Evolutionary conservation across 2,888 invertebrate genomes (phyloP).

Genomic region (Cremastinae sp.): DNA sequence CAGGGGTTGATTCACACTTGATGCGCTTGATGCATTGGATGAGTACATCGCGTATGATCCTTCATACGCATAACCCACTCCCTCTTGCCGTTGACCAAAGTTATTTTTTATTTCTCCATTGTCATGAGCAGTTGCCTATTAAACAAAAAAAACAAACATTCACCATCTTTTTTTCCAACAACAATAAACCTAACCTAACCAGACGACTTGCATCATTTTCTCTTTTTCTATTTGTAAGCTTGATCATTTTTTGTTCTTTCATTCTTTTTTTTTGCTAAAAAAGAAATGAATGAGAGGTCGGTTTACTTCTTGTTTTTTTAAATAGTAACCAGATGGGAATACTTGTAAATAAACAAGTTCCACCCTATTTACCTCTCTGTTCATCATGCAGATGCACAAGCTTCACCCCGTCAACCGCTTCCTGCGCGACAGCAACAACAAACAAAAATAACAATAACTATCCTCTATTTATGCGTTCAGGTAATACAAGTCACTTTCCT

Average conservation of each 20-base stretch:
- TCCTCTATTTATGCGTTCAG: too few species aligned
- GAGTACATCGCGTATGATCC: slow-evolving; percentile 72
- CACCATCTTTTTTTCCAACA: too few species aligned
- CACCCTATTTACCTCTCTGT: slow-evolving; percentile 68
- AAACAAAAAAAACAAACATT: slow-evolving; percentile 33
- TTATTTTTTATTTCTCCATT: slow-evolving; percentile 69
- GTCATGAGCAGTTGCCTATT: slow-evolving; percentile 68
- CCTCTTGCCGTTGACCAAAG: slow-evolving; percentile 61
- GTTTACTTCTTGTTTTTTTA: too few species aligned
- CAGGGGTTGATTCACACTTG: slow-evolving; percentile 74
- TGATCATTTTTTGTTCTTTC: too few species aligned
- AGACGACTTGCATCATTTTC: too few species aligned
- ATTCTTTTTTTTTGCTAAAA: too few species aligned
- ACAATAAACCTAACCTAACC: slow-evolving; percentile 59
- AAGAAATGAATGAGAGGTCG: too few species aligned
- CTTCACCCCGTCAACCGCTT: slow-evolving; percentile 11
- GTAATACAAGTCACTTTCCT: too few species aligned
- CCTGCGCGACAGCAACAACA: too few species aligned
- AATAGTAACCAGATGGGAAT: slow-evolving; percentile 7
- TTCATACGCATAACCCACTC: slow-evolving; percentile 71
- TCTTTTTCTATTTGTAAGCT: too few species aligned
- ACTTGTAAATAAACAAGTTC: slow-evolving; percentile 5
- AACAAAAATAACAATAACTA: too few species aligned
- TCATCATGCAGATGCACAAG: slow-evolving; percentile 65
- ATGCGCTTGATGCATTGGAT: slow-evolving; percentile 66